These are phyloP conservation scores for Leptonema lineaticorne DNA, from an alignment of 1,140 invertebrate species.

Conservation along the genomic window DNA sequence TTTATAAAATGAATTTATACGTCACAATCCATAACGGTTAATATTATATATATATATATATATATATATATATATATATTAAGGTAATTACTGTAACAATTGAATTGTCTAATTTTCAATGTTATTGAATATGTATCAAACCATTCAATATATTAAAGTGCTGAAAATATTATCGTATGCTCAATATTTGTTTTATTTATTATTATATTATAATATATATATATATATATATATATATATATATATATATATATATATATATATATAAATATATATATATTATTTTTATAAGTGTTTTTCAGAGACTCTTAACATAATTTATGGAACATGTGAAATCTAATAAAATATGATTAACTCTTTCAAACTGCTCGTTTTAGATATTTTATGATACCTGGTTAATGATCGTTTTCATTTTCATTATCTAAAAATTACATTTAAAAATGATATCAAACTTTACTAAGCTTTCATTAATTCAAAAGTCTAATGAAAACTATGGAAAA, in stretches of 20 bases:
- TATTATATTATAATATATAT: not conserved
- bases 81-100: constrained; percentile 27
- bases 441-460: no score
- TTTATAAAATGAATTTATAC: constrained; percentile 33
- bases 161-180: constrained; percentile 40
- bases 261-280: not conserved
- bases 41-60: no score
- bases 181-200: constrained; percentile 35
- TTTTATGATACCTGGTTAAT: no score
- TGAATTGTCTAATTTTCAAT: constrained; percentile 31
- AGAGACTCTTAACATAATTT: no score
- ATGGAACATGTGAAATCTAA: no score
- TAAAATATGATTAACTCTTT: no score
- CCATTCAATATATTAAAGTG: constrained; percentile 40
- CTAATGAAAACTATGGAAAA: no score
- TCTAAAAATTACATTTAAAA: no score
- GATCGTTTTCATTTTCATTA: no score
- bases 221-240: constrained; percentile 2
- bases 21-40: constrained; percentile 30
- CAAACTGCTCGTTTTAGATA: no score
- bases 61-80: constrained; percentile 28
- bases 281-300: not conserved
- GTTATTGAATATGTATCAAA: constrained; percentile 37
- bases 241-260: constrained; percentile 1
- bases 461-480: no score